Evolutionary conservation across 2,888 invertebrate genomes (phyloP).

Genomic region (Matsumyia berberina): DNA sequence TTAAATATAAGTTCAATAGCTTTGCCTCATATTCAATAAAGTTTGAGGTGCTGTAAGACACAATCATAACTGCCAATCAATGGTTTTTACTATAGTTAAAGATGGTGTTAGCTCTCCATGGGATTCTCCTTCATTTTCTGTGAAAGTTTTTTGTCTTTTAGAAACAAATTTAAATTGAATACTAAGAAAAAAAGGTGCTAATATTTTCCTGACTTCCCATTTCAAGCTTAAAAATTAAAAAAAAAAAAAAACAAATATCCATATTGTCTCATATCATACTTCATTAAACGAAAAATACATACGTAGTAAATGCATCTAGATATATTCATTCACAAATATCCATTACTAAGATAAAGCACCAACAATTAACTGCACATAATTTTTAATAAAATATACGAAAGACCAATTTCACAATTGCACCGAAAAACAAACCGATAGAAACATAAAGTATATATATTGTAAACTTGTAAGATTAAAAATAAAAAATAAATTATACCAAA

Average conservation of each 20-base stretch:
- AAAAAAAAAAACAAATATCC: too few relatives aligned
- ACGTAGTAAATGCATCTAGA: too few relatives aligned
- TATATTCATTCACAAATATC: conserved; percentile 46
- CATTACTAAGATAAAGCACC: conserved; percentile 53
- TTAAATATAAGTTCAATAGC: not conserved
- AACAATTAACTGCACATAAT: conserved; percentile 66
- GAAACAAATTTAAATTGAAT: conserved; percentile 23
- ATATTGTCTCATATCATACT: conserved; percentile 38
- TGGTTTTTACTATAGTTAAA: conserved; percentile 8
- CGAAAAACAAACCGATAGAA: conserved; percentile 51
- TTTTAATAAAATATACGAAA: conserved; percentile 71
- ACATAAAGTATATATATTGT: conserved; percentile 41
- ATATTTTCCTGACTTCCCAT: conserved; percentile 52
- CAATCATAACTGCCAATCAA: conserved; percentile 45
- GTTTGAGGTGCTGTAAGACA: conserved; percentile 1
- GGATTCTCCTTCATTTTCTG: conserved; percentile 13
- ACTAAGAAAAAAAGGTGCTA: conserved; percentile 67
- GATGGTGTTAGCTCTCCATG: not conserved
- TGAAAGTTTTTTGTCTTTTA: conserved; percentile 31
- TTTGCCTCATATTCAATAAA: not conserved
- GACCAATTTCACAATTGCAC: conserved; percentile 76
- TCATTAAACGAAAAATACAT: not conserved
- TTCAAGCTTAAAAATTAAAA: conserved; percentile 24
- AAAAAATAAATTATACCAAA: conserved; percentile 15
- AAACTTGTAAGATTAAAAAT: conserved; percentile 18